Evolutionary conservation across 2,113 vertebrate genomes (phyloP).

Genomic region (Cottus gobio): DNA sequence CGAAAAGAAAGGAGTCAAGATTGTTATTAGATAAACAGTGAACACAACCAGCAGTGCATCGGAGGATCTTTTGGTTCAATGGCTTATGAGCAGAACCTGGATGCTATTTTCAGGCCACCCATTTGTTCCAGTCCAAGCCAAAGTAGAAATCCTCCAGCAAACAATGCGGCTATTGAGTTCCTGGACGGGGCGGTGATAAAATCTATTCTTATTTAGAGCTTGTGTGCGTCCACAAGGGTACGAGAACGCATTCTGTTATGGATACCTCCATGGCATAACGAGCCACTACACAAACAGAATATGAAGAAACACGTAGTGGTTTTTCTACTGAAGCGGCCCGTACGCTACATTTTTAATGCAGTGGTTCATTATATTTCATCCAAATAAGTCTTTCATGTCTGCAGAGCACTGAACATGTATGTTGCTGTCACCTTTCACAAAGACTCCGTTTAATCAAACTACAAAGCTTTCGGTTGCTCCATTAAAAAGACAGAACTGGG

Average conservation of each 20-base stretch:
- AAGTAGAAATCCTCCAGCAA: constrained; percentile 54
- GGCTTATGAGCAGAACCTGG: constrained; percentile 55
- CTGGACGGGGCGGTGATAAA: constrained; percentile 62
- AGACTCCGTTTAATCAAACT: constrained; percentile 68
- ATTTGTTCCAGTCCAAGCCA: constrained; percentile 55
- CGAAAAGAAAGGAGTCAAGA: constrained; percentile 53
- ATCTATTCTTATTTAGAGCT: constrained; percentile 69
- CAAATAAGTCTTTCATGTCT: constrained; percentile 57
- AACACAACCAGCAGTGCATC: constrained; percentile 44
- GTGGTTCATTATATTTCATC: constrained; percentile 47
- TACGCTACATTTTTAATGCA: constrained; percentile 28
- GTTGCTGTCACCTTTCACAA: constrained; percentile 61
- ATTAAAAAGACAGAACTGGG: constrained; percentile 65
- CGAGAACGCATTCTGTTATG: constrained; percentile 44
- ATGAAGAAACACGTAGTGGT: constrained; percentile 21
- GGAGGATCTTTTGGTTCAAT: constrained; percentile 41
- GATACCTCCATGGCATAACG: constrained; percentile 57
- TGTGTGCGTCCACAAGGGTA: constrained; percentile 48
- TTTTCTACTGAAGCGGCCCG: constrained; percentile 10
- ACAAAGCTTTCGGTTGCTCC: constrained; percentile 60
- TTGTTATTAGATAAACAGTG: constrained; percentile 66
- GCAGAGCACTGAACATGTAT: constrained; percentile 31
- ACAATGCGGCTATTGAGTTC: constrained; percentile 68
- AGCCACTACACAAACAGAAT: constrained; percentile 36
- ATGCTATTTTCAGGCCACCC: constrained; percentile 70